phyloP scores from a whole-genome alignment of 2,113 vertebrate genomes.

The Microtus ochrogaster region DNA sequence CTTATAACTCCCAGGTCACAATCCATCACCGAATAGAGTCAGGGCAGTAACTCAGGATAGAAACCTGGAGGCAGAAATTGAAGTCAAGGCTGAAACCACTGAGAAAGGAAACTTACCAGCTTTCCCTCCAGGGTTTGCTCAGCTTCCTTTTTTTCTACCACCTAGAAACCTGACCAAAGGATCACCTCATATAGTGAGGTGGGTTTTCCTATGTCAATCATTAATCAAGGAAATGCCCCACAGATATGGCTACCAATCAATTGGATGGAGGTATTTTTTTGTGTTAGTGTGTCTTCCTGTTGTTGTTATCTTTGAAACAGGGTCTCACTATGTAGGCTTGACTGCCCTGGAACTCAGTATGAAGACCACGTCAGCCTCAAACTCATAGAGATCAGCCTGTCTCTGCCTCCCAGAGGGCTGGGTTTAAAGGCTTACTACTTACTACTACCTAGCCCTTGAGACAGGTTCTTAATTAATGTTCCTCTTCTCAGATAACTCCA shows the following conservation, averaged over 20 bases:
- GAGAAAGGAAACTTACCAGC: not conserved
- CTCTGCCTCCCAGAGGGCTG: not conserved
- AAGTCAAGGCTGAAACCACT: not conserved
- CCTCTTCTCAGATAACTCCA: not conserved
- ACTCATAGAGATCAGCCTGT: not conserved
- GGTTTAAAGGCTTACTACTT: not conserved
- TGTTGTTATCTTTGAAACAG: not conserved
- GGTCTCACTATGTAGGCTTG: not conserved
- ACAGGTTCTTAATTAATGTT: not conserved
- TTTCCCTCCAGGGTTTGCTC: not conserved
- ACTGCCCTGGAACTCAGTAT: not conserved
- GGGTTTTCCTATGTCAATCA: not conserved
- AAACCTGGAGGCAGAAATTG: not conserved
- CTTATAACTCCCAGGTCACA: not conserved
- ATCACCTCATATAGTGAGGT: not conserved
- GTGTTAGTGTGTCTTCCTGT: not conserved
- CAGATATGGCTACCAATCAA: not conserved
- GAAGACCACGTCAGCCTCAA: not conserved
- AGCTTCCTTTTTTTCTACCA: not conserved
- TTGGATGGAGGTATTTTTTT: not conserved
- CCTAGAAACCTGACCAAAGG: not conserved
- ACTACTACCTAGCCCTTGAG: not conserved
- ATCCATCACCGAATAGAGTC: not conserved
- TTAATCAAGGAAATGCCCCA: not conserved
- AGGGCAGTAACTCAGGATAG: not conserved